Conservation (phyloP, 2,797 vertebrate species). For the Pyrrhura leucotis region DNA sequence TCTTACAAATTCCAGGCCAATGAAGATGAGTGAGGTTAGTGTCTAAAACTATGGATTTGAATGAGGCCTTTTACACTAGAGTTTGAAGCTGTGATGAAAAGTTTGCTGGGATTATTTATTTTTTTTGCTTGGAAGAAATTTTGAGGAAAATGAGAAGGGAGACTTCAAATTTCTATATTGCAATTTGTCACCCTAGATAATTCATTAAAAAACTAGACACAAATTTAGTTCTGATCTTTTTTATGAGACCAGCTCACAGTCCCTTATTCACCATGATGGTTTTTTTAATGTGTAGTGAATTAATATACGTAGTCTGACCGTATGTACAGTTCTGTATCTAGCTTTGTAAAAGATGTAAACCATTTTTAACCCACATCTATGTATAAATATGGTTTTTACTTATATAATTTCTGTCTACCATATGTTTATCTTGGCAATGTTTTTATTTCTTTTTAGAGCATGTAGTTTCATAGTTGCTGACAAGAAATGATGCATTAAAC, state of each 20-base stretch:
- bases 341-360: neutral
- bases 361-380: neutral
- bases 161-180: neutral
- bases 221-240: neutral
- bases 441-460: constrained; percentile 4
- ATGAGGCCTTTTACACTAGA: neutral
- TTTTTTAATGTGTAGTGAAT: neutral
- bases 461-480: neutral
- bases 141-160: neutral
- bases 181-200: neutral
- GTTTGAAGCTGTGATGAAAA: neutral
- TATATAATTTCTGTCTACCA: constrained; percentile 32
- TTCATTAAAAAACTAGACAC: neutral
- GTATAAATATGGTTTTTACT: neutral
- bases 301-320: neutral
- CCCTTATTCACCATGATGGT: neutral
- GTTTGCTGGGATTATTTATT: neutral
- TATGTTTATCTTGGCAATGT: constrained; percentile 10
- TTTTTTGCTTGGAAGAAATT: neutral
- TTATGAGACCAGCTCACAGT: neutral
- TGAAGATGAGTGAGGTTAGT: neutral
- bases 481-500: neutral
- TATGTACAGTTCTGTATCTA: neutral
- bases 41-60: neutral
- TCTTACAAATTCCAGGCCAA: neutral